phyloP scores from a whole-genome alignment of 1,140 invertebrate species.

The Cydia splendana region DNA sequence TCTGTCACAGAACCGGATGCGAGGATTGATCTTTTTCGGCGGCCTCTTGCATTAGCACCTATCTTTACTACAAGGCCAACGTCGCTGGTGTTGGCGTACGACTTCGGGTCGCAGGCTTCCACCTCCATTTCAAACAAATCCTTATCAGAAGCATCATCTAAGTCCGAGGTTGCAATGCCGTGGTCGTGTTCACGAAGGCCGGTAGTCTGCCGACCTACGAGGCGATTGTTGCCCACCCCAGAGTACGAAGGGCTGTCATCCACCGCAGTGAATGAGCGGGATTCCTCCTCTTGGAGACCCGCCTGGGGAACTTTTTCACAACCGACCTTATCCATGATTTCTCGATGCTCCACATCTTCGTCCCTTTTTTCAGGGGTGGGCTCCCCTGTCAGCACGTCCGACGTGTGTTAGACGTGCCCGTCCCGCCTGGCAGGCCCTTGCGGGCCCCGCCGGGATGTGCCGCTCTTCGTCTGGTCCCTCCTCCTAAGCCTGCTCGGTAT shows the following conservation, averaged over 20 bases:
- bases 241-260: background rate
- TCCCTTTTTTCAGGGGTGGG: slow-evolving; percentile 20
- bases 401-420: background rate
- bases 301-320: background rate
- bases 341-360: slow-evolving; percentile 23
- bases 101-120: background rate
- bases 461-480: background rate
- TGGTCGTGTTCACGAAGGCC: slow-evolving; percentile 6
- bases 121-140: background rate
- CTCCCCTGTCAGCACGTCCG: slow-evolving; percentile 9
- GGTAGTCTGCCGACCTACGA: slow-evolving; percentile 2
- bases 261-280: background rate
- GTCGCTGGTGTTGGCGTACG: background rate
- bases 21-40: background rate
- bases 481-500: slow-evolving; percentile 14
- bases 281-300: slow-evolving; percentile 12
- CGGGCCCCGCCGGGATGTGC: background rate
- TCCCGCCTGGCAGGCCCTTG: background rate
- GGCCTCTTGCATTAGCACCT: background rate
- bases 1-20: background rate
- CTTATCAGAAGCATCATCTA: background rate
- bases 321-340: background rate
- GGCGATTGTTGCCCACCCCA: slow-evolving; percentile 1
- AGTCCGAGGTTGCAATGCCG: background rate
- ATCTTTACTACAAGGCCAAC: background rate